These are phyloP conservation scores for Acrocephalus arundinaceus DNA, from an alignment of 2,113 vertebrate genomes.

Conservation along the genomic window DNA sequence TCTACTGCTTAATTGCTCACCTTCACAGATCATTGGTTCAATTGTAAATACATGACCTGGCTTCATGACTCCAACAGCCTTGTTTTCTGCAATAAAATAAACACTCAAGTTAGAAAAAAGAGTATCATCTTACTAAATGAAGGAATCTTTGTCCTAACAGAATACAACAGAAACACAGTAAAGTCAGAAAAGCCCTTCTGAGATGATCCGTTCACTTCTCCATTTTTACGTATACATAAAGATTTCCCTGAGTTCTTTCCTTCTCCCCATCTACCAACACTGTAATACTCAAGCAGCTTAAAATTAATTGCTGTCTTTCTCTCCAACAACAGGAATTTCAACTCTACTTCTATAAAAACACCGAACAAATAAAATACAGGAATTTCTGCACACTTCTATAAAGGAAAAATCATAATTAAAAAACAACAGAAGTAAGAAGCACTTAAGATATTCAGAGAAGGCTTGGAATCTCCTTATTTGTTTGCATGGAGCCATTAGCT, in stretches of 20 bases:
- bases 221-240: neutral
- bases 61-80: constrained; percentile 98
- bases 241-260: neutral
- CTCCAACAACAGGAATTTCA: neutral
- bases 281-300: neutral
- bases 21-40: constrained; percentile 99
- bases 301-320: neutral
- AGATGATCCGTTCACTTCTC: neutral
- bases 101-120: neutral
- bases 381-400: neutral
- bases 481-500: neutral
- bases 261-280: neutral
- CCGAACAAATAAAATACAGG: neutral
- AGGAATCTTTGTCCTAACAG: neutral
- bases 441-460: neutral
- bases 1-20: constrained; percentile 68
- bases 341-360: neutral
- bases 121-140: neutral
- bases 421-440: neutral
- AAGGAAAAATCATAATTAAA: neutral
- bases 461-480: neutral
- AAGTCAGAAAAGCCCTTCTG: neutral
- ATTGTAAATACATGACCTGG: constrained; percentile 98
- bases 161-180: neutral
- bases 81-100: constrained; percentile 88